phyloP scores from a whole-genome alignment of 2,113 vertebrate genomes.

The Podiceps cristatus region DNA sequence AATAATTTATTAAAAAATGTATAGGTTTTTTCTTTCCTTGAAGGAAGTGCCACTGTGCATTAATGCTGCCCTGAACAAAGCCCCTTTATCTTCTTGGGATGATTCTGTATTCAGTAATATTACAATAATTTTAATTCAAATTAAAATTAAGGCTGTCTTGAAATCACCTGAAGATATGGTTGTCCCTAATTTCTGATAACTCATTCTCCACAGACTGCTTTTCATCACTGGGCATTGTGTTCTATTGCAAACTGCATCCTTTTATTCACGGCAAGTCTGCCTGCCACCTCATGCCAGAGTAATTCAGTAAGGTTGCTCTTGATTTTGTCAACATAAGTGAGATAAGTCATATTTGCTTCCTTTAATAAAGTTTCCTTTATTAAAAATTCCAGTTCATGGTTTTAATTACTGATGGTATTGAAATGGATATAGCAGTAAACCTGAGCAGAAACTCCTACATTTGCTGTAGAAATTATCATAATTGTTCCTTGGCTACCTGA shows the following conservation, averaged over 20 bases:
- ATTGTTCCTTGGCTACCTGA: neutral
- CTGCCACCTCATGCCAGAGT: neutral
- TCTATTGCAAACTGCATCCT: neutral
- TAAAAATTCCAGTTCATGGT: neutral
- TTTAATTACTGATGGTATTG: neutral
- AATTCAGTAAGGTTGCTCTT: neutral
- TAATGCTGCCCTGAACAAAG: neutral
- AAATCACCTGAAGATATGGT: neutral
- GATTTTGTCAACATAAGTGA: neutral
- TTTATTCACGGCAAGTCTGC: neutral
- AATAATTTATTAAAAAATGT: neutral
- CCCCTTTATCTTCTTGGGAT: neutral
- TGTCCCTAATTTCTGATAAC: neutral
- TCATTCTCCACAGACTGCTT: neutral
- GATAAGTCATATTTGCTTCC: neutral
- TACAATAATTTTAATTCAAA: neutral
- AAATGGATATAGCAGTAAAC: neutral
- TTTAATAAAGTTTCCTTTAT: neutral
- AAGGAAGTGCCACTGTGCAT: neutral
- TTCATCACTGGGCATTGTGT: neutral
- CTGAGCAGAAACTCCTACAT: neutral
- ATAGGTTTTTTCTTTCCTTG: neutral
- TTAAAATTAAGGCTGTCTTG: neutral
- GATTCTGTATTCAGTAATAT: neutral
- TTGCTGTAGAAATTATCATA: neutral